Conservation (phyloP, 2,888 invertebrate genomes). For the Euzophera pinguis region DNA sequence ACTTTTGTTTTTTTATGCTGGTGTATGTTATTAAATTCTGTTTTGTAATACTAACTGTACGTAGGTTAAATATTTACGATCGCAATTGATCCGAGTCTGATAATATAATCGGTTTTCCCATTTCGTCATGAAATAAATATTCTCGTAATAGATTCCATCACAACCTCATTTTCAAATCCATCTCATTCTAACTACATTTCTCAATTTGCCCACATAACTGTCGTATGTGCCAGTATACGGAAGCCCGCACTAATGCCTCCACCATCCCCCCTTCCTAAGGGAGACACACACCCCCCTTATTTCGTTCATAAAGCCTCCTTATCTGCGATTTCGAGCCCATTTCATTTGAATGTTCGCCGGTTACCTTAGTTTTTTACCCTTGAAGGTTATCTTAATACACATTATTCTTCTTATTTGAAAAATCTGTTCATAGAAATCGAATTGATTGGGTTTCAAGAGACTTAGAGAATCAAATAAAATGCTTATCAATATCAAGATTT, state of each 20-base stretch:
- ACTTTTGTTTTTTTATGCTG: no score
- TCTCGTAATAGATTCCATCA: slow-evolving; percentile 1
- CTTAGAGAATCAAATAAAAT: not conserved
- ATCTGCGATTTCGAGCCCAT: slow-evolving; percentile 73
- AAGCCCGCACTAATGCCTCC: slow-evolving; percentile 32
- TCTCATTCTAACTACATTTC: slow-evolving; percentile 14
- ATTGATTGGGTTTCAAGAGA: not conserved
- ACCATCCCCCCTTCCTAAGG: slow-evolving; percentile 19
- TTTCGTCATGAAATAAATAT: not conserved
- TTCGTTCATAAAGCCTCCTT: slow-evolving; percentile 64
- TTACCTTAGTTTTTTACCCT: slow-evolving; percentile 46
- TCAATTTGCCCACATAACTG: slow-evolving; percentile 14
- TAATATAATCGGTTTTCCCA: no score
- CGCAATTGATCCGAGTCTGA: no score
- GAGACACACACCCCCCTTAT: slow-evolving; percentile 39
- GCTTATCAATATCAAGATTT: not conserved
- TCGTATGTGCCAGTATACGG: slow-evolving; percentile 32
- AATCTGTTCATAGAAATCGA: slow-evolving; percentile 14
- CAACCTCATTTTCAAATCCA: slow-evolving; percentile 10
- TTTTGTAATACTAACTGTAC: no score
- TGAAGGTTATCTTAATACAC: slow-evolving; percentile 22
- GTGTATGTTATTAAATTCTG: no score
- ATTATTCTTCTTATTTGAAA: slow-evolving; percentile 24
- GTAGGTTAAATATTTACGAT: no score
- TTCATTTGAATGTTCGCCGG: slow-evolving; percentile 66